Evolutionary conservation across 2,797 vertebrate species (phyloP).

Genomic region (Toxotes lorentzi): DNA sequence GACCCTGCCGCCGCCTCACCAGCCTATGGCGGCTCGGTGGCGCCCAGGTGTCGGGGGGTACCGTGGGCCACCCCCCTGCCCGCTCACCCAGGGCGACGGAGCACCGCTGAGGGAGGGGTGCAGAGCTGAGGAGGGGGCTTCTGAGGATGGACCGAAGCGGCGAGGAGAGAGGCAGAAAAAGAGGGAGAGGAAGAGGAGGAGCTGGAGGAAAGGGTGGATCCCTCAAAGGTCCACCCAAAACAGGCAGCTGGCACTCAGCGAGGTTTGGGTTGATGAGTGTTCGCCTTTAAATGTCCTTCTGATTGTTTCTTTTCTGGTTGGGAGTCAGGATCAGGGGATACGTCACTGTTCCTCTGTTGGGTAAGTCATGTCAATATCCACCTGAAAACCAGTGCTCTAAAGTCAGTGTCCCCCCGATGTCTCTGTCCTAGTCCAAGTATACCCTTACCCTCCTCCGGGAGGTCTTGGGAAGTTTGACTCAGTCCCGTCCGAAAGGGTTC

Average conservation of each 20-base stretch:
- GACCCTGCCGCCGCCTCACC: slow-evolving; percentile 74
- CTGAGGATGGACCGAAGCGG: slow-evolving; percentile 35
- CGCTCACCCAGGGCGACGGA: slow-evolving; percentile 82
- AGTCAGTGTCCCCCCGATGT: not conserved
- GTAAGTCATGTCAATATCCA: slow-evolving; percentile 52
- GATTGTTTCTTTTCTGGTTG: slow-evolving; percentile 1
- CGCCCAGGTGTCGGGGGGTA: slow-evolving; percentile 80
- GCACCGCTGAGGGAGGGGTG: slow-evolving; percentile 65
- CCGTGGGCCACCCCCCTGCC: slow-evolving; percentile 83
- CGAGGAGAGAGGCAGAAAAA: slow-evolving; percentile 35
- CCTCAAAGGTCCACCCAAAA: slow-evolving; percentile 51
- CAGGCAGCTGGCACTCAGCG: not conserved
- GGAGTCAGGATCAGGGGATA: slow-evolving; percentile 44
- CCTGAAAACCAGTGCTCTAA: slow-evolving; percentile 25
- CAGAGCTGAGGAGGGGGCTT: slow-evolving; percentile 53
- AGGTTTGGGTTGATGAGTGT: slow-evolving; percentile 16
- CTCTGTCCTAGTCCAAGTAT: slow-evolving; percentile 37
- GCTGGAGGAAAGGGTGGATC: slow-evolving; percentile 48
- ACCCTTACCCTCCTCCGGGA: slow-evolving; percentile 8
- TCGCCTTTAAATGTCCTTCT: slow-evolving; percentile 47
- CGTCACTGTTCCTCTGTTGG: slow-evolving; percentile 34
- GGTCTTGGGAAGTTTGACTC: slow-evolving; percentile 65
- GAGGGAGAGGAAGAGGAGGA: slow-evolving; percentile 31
- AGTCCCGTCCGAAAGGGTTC: slow-evolving; percentile 31
- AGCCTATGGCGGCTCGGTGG: slow-evolving; percentile 75